phyloP scores from a whole-genome alignment of 2,888 invertebrate species.

The Sepioteuthis lessoniana region DNA sequence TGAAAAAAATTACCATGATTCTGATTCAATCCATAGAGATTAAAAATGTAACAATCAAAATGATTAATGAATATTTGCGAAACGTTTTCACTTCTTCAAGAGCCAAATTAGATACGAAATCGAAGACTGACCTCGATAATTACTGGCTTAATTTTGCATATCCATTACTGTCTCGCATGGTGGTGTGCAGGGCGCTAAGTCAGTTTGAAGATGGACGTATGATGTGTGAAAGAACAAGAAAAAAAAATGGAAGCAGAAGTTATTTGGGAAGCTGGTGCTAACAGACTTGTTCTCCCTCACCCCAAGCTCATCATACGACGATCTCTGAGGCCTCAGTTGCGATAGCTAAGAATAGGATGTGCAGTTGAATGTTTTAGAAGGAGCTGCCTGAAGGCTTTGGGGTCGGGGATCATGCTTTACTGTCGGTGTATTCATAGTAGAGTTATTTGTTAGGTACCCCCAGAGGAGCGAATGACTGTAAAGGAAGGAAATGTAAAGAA shows the following conservation, averaged over 20 bases:
- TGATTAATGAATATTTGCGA: too few relatives aligned
- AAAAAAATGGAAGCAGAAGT: neutral
- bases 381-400: neutral
- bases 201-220: neutral
- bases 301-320: neutral
- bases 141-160: too few relatives aligned
- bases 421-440: neutral
- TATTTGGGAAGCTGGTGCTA: neutral
- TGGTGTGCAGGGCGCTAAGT: neutral
- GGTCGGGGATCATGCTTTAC: neutral
- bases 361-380: neutral
- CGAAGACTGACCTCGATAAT: too few relatives aligned
- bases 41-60: too few relatives aligned
- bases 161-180: too few relatives aligned
- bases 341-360: neutral
- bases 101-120: too few relatives aligned
- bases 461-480: neutral
- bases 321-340: neutral
- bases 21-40: too few relatives aligned
- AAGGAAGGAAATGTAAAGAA: neutral
- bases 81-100: too few relatives aligned
- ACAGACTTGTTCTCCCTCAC: neutral
- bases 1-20: too few relatives aligned
- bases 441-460: neutral
- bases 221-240: too few relatives aligned